Evolutionary conservation across 2,113 vertebrate genomes (phyloP).

Genomic region (Phocoena sinus): DNA sequence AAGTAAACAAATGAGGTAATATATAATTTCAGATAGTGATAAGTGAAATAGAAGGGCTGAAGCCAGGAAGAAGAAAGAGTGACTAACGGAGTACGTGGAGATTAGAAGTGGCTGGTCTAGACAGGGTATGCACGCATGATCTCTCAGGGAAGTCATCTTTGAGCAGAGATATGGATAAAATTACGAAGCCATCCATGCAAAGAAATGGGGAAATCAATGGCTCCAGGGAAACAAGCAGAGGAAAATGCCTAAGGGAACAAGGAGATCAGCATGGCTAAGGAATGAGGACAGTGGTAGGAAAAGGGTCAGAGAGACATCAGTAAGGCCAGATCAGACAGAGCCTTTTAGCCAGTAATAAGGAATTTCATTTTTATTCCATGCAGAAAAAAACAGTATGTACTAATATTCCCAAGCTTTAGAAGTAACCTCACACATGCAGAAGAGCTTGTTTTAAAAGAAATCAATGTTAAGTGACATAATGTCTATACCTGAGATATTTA

Average conservation of each 20-base stretch:
- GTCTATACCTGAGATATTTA: not conserved
- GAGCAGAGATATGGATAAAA: not conserved
- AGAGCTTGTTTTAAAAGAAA: constrained; percentile 8
- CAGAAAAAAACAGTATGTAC: not conserved
- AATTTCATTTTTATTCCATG: not conserved
- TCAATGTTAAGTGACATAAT: not conserved
- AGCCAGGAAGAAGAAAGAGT: not conserved
- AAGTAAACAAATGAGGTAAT: not conserved
- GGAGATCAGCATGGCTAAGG: not conserved
- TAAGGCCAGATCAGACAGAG: not conserved
- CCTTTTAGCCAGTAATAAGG: not conserved
- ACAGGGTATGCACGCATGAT: not conserved
- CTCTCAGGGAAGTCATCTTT: not conserved
- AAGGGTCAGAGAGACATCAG: not conserved
- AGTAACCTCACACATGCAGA: not conserved
- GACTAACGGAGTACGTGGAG: fast-evolving
- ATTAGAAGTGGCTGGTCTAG: not conserved
- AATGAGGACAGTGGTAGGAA: not conserved
- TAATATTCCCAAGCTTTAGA: not conserved
- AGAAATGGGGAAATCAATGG: not conserved
- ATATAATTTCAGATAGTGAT: not conserved
- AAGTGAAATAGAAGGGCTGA: not conserved
- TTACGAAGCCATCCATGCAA: not conserved
- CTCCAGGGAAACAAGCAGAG: not conserved
- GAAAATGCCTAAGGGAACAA: not conserved